Evolutionary conservation across 2,888 invertebrate genomes (phyloP).

Genomic region (Syritta pipiens): DNA sequence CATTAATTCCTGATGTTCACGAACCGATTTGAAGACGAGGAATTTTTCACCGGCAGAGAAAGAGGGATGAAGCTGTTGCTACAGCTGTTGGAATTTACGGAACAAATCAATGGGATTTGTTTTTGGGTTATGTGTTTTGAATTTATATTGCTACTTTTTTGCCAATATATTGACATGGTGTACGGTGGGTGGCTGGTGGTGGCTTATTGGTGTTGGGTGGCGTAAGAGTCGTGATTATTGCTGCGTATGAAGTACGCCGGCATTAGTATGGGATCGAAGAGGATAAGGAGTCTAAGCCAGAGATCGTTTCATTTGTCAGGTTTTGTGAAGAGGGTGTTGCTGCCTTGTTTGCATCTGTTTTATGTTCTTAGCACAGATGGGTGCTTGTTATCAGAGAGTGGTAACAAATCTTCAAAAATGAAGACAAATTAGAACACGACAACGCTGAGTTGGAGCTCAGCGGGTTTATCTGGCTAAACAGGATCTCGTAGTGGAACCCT

Average conservation of each 20-base stretch:
- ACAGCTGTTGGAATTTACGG: constrained; percentile 27
- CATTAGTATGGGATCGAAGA: constrained; percentile 8
- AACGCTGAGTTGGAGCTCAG: no score
- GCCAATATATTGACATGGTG: constrained; percentile 21
- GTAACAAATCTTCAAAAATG: constrained; percentile 13
- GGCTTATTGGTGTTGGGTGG: background rate
- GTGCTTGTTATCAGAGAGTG: constrained; percentile 2
- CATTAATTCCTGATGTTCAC: constrained; percentile 41
- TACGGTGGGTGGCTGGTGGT: constrained; percentile 3
- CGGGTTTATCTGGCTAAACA: no score
- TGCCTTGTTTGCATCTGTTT: background rate
- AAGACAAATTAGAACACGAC: no score
- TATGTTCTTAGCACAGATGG: background rate
- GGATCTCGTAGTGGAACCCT: no score
- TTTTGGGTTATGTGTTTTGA: constrained; percentile 41
- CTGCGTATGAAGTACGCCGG: constrained; percentile 1
- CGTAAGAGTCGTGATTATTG: background rate
- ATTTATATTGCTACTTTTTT: constrained; percentile 52
- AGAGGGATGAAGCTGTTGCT: constrained; percentile 26
- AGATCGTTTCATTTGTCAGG: constrained; percentile 28
- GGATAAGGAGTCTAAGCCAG: constrained; percentile 2
- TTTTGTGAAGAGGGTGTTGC: constrained; percentile 27
- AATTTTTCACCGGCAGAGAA: background rate
- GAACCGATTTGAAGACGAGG: constrained; percentile 13
- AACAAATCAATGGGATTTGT: constrained; percentile 54